phyloP scores from a whole-genome alignment of 2,888 invertebrate genomes.

The Caradrina clavipalpis region DNA sequence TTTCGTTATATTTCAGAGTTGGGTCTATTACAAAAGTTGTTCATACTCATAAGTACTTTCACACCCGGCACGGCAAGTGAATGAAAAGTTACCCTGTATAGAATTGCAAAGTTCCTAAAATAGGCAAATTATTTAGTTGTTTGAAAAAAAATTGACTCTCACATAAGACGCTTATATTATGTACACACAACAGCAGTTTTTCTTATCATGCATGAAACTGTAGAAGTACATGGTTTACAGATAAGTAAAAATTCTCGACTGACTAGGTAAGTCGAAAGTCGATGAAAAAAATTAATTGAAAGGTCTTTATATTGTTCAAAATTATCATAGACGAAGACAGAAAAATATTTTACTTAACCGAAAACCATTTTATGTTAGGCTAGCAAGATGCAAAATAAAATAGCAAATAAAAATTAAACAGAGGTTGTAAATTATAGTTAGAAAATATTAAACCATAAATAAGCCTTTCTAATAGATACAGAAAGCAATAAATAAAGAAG shows the following conservation, averaged over 20 bases:
- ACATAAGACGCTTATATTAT: neutral
- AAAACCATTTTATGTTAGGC: constrained; percentile 4
- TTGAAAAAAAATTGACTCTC: neutral
- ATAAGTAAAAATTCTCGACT: neutral
- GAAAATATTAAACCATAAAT: neutral
- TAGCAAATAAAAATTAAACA: constrained; percentile 1
- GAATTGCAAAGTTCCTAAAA: neutral
- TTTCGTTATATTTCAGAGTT: too few species aligned
- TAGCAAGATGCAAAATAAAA: constrained; percentile 29
- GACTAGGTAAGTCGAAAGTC: neutral
- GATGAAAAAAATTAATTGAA: too few species aligned
- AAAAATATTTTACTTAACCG: too few species aligned
- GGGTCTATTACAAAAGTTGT: too few species aligned
- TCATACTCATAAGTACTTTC: too few species aligned
- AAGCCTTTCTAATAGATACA: neutral
- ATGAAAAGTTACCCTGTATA: too few species aligned
- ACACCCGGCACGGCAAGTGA: too few species aligned
- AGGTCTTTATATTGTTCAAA: too few species aligned
- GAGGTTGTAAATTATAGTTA: neutral
- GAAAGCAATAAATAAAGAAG: neutral
- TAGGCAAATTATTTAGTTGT: neutral
- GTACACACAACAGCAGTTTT: neutral
- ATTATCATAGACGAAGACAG: too few species aligned
- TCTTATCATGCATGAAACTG: constrained; percentile 9
- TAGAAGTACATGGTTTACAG: constrained; percentile 1